phyloP scores from a whole-genome alignment of 2,888 invertebrate genomes.

The Chloroclystis v-ata region DNA sequence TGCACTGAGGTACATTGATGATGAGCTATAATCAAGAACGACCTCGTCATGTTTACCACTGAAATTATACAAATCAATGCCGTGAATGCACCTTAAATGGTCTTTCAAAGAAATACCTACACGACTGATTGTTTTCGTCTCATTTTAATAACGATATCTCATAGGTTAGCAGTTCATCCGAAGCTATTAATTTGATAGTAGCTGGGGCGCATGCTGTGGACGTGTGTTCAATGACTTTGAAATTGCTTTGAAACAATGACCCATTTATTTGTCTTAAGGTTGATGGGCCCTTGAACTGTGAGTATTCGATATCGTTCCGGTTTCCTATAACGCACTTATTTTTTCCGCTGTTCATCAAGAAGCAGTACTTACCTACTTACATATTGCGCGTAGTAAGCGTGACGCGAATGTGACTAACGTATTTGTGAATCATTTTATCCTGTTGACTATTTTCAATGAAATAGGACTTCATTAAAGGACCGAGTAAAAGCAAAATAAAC shows the following conservation, averaged over 20 bases:
- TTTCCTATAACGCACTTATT: not conserved
- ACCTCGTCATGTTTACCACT: constrained; percentile 10
- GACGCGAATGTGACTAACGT: constrained; percentile 10
- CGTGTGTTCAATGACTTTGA: constrained; percentile 13
- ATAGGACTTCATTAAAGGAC: not conserved
- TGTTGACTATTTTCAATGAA: not conserved
- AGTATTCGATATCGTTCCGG: constrained; percentile 7
- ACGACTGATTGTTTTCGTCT: constrained; percentile 13
- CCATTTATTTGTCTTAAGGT: constrained; percentile 15
- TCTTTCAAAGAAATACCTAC: constrained; percentile 11
- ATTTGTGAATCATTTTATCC: constrained; percentile 6
- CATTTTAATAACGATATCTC: constrained; percentile 12
- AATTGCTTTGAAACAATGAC: constrained; percentile 7
- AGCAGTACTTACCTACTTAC: no score
- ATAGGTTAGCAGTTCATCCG: constrained; percentile 17
- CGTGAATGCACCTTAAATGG: constrained; percentile 12
- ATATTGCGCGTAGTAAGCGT: constrained; percentile 6
- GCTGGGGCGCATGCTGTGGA: constrained; percentile 3
- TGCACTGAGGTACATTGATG: constrained; percentile 13
- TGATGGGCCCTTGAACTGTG: constrained; percentile 22
- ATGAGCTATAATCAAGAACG: constrained; percentile 1
- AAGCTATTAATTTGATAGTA: constrained; percentile 11
- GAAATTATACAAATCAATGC: constrained; percentile 11
- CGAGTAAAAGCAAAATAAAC: not conserved
- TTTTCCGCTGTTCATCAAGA: constrained; percentile 3